Conservation (phyloP, 2,888 invertebrate species). For the Antheraea yamamai region DNA sequence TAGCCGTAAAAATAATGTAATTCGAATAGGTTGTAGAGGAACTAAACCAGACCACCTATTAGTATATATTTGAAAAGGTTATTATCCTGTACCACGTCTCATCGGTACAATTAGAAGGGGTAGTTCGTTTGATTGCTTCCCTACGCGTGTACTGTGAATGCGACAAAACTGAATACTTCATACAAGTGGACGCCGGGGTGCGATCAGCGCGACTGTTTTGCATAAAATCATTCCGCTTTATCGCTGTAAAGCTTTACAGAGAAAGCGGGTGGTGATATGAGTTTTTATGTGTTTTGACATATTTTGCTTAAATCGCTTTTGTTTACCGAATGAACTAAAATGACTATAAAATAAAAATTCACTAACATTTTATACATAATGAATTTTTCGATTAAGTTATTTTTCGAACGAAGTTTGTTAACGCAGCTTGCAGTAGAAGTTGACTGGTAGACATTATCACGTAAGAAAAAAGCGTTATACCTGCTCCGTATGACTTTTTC, state of each 20-base stretch:
- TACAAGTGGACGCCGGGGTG: slow-evolving; percentile 13
- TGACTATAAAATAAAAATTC: too few species aligned
- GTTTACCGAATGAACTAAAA: background rate
- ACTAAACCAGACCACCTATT: background rate
- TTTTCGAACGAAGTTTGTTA: too few species aligned
- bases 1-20: too few species aligned
- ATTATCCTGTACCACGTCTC: background rate
- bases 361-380: too few species aligned
- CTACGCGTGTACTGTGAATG: slow-evolving; percentile 2
- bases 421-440: too few species aligned
- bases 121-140: slow-evolving; percentile 10
- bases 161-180: slow-evolving; percentile 3
- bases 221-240: slow-evolving; percentile 17
- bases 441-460: too few species aligned
- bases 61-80: background rate
- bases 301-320: background rate
- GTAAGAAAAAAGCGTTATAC: too few species aligned
- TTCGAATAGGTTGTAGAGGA: too few species aligned
- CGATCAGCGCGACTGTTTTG: slow-evolving; percentile 2
- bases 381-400: too few species aligned
- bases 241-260: slow-evolving; percentile 12
- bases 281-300: background rate
- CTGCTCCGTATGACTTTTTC: too few species aligned
- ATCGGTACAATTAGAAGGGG: slow-evolving; percentile 7
- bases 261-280: background rate